A percentile compares a stretch with the other conserved stretches of the same genome.
These are phyloP conservation scores for Sarcophaga variegata DNA, from an alignment of 2,888 invertebrate genomes.

Conservation along the genomic window DNA sequence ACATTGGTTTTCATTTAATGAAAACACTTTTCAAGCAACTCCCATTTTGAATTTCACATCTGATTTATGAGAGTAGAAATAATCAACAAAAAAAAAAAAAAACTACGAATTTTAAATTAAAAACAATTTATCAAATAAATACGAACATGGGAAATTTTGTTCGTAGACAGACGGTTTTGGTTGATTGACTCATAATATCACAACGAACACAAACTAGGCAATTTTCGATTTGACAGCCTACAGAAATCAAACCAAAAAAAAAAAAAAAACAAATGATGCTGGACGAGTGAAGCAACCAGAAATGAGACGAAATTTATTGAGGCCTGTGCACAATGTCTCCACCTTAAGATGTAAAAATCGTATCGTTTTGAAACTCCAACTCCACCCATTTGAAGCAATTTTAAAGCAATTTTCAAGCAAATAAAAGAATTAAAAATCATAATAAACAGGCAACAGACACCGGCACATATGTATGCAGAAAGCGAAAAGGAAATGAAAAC, in stretches of 20 bases:
- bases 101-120: constrained; percentile 47
- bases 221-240: constrained; percentile 56
- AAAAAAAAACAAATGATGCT: background rate
- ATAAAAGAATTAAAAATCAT: constrained; percentile 60
- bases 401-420: constrained; percentile 61
- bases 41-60: constrained; percentile 17
- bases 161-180: background rate
- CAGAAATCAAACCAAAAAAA: constrained; percentile 34
- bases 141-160: constrained; percentile 32
- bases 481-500: constrained; percentile 46
- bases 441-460: constrained; percentile 16
- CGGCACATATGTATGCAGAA: background rate
- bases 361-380: constrained; percentile 58
- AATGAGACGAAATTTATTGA: constrained; percentile 42
- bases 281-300: background rate
- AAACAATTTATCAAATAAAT: constrained; percentile 66
- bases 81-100: background rate
- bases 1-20: background rate
- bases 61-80: constrained; percentile 42
- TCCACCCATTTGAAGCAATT: constrained; percentile 64
- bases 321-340: constrained; percentile 61
- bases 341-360: constrained; percentile 63
- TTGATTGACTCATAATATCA: constrained; percentile 48
- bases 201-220: background rate
- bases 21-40: background rate